Percentiles rank a stretch among this genome's conserved stretches.
Conservation (phyloP, 2,888 invertebrate species). For the Pelosia muscerda region DNA sequence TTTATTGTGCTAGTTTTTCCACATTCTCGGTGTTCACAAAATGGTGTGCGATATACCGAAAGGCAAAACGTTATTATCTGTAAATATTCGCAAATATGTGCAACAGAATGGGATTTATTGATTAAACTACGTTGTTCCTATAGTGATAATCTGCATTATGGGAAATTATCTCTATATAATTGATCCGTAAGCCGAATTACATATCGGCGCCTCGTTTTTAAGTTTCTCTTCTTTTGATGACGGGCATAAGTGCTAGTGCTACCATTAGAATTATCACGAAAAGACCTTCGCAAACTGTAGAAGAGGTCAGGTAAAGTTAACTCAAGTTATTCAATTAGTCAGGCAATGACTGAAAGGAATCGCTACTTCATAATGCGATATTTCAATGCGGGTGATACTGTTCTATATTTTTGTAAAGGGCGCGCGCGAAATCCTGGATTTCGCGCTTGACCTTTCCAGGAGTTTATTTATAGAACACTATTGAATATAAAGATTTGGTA, state of each 20-base stretch:
- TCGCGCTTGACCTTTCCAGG: constrained; percentile 80
- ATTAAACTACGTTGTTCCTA: constrained; percentile 78
- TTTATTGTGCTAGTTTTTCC: constrained; percentile 51
- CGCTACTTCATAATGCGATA: constrained; percentile 15
- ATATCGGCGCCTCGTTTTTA: constrained; percentile 51
- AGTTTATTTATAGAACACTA: constrained; percentile 73
- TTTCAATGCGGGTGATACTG: constrained; percentile 35
- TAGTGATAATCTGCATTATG: constrained; percentile 68
- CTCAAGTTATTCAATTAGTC: constrained; percentile 14
- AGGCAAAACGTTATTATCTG: constrained; percentile 61
- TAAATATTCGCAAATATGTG: constrained; percentile 67
- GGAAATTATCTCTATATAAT: constrained; percentile 56
- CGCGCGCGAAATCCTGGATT: constrained; percentile 68
- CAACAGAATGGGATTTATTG: constrained; percentile 72
- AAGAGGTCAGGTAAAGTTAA: constrained; percentile 64
- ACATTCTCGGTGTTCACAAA: constrained; percentile 53
- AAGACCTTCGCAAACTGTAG: constrained; percentile 61
- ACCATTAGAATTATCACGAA: constrained; percentile 79
- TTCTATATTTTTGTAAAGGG: constrained; percentile 60
- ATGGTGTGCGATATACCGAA: constrained; percentile 60
- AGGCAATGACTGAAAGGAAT: background rate
- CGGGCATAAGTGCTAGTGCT: constrained; percentile 82
- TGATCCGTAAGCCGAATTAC: constrained; percentile 42
- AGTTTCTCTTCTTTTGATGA: constrained; percentile 73
- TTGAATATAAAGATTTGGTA: constrained; percentile 76